Evolutionary conservation across 2,888 invertebrate genomes (phyloP), one percentile per base, ranked within the genome.

Genomic region (Leptothorax acervorum): DNA sequence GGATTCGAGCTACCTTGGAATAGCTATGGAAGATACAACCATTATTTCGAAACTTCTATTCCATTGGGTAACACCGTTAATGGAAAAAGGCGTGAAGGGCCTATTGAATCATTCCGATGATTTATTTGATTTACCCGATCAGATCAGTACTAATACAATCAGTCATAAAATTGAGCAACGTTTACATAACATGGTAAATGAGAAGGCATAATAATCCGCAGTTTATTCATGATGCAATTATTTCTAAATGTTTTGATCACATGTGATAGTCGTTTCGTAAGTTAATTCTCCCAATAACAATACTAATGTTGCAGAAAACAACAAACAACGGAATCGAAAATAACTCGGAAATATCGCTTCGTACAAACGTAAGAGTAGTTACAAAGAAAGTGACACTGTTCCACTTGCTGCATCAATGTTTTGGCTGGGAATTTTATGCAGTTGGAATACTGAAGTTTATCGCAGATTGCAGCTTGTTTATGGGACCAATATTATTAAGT

Each of bases 401-500:
- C 0, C 95, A 96, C 91, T 97, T 97, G 0, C 95, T 98, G 65
- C 97, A 98, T 93, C 95, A 95, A 83, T 97, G 97, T 91, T 98
- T 98, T 93, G 98, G 98, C 63, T 93, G 96, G 79, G 97, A 98
- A 93, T 99, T 98, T 95, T 98, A 98, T 93, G 96, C 97, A 62
- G 96, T 99, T 91, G 99, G 98, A 51, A 92, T 98, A 82, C 95
- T 99, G 15, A 98, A 98, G 94, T 96, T 99, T 63, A 93, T 97
- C 6, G 97, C 98, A 0, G 99, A 99, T 93, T 96, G 96, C 92
- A 96, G 97, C 3, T 97, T 97, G 1, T 99, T 99, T 95, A 97
- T 97, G 31, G 98, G 98, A 0, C 99, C 99, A 0, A 95, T 99
- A 84, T 95, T 99, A 51, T 95, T 99, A 1, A 98, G 98, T 93